These are phyloP conservation scores for Orius laevigatus DNA, from an alignment of 1,140 invertebrate species.

Conservation along the genomic window DNA sequence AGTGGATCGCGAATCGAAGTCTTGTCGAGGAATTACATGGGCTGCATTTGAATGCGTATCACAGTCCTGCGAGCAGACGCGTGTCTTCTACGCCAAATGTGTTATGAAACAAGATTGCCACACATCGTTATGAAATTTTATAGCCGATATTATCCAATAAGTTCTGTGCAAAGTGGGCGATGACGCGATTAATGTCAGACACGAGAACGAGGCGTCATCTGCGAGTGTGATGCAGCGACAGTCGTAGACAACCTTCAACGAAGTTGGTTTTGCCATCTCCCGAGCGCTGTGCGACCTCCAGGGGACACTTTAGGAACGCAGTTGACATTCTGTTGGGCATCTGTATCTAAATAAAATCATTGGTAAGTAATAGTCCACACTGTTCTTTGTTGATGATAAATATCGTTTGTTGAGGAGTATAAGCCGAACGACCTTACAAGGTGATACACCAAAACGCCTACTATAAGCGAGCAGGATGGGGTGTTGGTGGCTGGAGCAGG, in stretches of 20 bases:
- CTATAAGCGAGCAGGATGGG: slow-evolving; percentile 88
- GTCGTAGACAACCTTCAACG: slow-evolving; percentile 98
- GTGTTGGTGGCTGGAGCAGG: slow-evolving; percentile 93
- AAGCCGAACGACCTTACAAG: slow-evolving; percentile 64
- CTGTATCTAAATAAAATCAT: slow-evolving; percentile 98
- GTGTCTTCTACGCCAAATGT: slow-evolving; percentile 98
- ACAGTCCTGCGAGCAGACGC: slow-evolving; percentile 98
- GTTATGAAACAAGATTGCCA: slow-evolving; percentile 83
- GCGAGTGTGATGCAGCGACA: slow-evolving; percentile 98
- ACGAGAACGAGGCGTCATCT: slow-evolving; percentile 89
- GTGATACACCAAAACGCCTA: slow-evolving; percentile 83
- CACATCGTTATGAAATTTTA: slow-evolving; percentile 87
- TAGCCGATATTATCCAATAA: slow-evolving; percentile 95
- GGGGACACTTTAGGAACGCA: slow-evolving; percentile 83
- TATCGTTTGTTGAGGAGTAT: slow-evolving; percentile 48
- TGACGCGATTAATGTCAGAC: slow-evolving; percentile 92
- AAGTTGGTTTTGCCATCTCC: slow-evolving; percentile 97
- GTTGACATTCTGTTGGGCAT: slow-evolving; percentile 97
- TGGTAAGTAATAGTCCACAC: slow-evolving; percentile 36
- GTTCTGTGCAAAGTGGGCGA: slow-evolving; percentile 80
- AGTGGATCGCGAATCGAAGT: slow-evolving; percentile 89
- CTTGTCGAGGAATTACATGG: slow-evolving; percentile 99
- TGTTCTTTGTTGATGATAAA: neutral
- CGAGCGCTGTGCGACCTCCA: slow-evolving; percentile 89
- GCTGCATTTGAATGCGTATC: slow-evolving; percentile 97